These are phyloP conservation scores for Cryptops parisi DNA, from an alignment of 2,888 invertebrate genomes.

Conservation along the genomic window DNA sequence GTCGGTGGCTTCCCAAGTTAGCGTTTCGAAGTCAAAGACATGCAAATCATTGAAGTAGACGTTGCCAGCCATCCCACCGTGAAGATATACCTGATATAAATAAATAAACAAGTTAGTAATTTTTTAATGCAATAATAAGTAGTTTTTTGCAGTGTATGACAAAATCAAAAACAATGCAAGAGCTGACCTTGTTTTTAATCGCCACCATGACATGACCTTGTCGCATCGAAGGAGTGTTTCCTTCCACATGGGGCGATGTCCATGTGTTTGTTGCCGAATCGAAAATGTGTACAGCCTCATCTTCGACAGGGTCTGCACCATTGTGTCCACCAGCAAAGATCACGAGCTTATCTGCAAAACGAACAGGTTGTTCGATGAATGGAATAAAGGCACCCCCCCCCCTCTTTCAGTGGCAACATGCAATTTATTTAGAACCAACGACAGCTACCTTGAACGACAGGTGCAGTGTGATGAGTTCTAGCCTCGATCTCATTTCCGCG, in stretches of 20 bases:
- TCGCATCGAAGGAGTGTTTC: not conserved
- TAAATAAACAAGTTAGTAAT: no score
- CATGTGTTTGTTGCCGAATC: not conserved
- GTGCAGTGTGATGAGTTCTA: slow-evolving; percentile 8
- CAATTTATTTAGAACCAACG: not conserved
- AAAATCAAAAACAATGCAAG: no score
- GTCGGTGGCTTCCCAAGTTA: not conserved
- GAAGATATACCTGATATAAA: slow-evolving; percentile 6
- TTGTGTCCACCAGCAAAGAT: slow-evolving; percentile 7
- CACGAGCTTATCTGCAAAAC: slow-evolving; percentile 5
- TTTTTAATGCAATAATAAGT: no score
- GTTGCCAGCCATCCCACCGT: slow-evolving; percentile 9
- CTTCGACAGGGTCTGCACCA: not conserved
- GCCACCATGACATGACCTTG: slow-evolving; percentile 8
- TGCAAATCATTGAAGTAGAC: slow-evolving; percentile 8
- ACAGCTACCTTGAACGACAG: slow-evolving; percentile 6
- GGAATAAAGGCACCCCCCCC: no score
- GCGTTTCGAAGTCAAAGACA: slow-evolving; percentile 1
- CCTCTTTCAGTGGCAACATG: no score
- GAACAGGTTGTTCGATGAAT: no score
- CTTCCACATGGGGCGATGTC: not conserved
- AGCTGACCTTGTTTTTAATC: slow-evolving; percentile 6
- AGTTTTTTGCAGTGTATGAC: no score
- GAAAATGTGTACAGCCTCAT: slow-evolving; percentile 2
- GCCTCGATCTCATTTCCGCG: not conserved